Evolutionary conservation across 1,140 invertebrate species (phyloP).

Genomic region (Dinothrombium tinctorium): DNA sequence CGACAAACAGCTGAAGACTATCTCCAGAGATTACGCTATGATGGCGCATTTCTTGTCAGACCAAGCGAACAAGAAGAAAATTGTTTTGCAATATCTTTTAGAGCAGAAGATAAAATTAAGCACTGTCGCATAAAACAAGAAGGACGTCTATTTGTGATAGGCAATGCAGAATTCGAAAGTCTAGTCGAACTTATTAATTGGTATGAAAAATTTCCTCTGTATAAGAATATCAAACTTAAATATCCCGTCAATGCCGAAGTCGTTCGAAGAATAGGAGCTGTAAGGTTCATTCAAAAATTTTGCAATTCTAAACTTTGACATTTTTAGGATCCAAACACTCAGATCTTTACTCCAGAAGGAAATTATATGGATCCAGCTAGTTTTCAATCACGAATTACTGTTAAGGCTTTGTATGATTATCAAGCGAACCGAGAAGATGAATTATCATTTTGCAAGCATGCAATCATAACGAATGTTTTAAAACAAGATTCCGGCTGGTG

Average conservation of each 20-base stretch:
- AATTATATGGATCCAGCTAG: conserved; percentile 55
- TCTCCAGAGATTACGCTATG: conserved; percentile 46
- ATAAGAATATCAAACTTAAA: conserved; percentile 60
- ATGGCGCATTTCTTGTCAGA: conserved; percentile 77
- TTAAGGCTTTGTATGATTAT: conserved; percentile 56
- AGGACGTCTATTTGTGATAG: conserved; percentile 66
- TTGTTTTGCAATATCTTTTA: conserved; percentile 77
- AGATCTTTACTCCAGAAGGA: not conserved
- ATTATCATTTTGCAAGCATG: conserved; percentile 73
- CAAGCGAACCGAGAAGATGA: conserved; percentile 64
- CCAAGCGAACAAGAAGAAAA: conserved; percentile 57
- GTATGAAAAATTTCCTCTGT: conserved; percentile 70
- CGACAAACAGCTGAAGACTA: conserved; percentile 62
- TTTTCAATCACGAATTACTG: conserved; percentile 21
- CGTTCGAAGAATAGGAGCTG: not conserved
- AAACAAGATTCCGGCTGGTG: conserved; percentile 69
- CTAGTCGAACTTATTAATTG: conserved; percentile 73
- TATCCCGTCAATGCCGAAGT: conserved; percentile 61
- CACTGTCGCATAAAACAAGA: conserved; percentile 81
- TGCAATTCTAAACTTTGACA: not conserved
- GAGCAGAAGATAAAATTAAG: conserved; percentile 55
- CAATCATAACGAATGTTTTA: conserved; percentile 82
- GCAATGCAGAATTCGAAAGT: conserved; percentile 71
- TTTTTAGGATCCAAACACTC: not conserved
- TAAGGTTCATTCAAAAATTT: not conserved